A percentile compares a stretch with the other conserved stretches of the same genome.
phyloP scores from a whole-genome alignment of 2,113 vertebrate genomes.

The Oostethus manadensis region DNA sequence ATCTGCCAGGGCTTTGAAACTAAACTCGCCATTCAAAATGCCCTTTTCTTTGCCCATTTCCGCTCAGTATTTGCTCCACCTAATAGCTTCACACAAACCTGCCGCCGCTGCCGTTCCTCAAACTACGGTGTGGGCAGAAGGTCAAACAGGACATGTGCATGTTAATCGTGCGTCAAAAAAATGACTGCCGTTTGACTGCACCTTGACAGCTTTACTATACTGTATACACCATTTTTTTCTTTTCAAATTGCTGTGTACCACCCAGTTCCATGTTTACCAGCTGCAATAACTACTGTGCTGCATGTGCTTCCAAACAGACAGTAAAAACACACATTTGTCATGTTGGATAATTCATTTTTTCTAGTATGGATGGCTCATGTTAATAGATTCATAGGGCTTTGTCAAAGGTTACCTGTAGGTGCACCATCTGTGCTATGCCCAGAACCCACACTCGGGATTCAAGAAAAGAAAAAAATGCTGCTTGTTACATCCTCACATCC shows the following conservation, averaged over 20 bases:
- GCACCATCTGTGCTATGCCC: slow-evolving; percentile 47
- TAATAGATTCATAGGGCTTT: slow-evolving; percentile 60
- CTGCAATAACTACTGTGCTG: background rate
- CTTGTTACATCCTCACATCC: slow-evolving; percentile 50
- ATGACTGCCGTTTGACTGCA: too few relatives aligned
- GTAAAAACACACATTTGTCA: slow-evolving; percentile 33
- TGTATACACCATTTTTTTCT: background rate
- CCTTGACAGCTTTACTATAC: too few relatives aligned
- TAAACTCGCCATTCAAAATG: too few relatives aligned
- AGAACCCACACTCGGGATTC: slow-evolving; percentile 34
- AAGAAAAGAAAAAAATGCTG: slow-evolving; percentile 37
- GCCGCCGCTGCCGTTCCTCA: too few relatives aligned
- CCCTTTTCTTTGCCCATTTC: too few relatives aligned
- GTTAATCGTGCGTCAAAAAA: too few relatives aligned
- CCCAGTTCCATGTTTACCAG: background rate
- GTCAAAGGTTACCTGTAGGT: slow-evolving; percentile 40
- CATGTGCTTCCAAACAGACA: too few relatives aligned
- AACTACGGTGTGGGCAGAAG: too few relatives aligned
- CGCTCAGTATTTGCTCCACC: too few relatives aligned
- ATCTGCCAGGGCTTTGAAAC: too few relatives aligned
- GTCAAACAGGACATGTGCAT: too few relatives aligned
- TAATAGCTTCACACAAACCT: too few relatives aligned
- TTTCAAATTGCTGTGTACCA: background rate
- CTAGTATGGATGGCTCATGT: slow-evolving; percentile 44
- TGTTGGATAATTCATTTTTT: slow-evolving; percentile 34